Evolutionary conservation across 2,888 invertebrate species (phyloP), one percentile per base, ranked within the genome.

Genomic region (Agapostemon virescens): DNA sequence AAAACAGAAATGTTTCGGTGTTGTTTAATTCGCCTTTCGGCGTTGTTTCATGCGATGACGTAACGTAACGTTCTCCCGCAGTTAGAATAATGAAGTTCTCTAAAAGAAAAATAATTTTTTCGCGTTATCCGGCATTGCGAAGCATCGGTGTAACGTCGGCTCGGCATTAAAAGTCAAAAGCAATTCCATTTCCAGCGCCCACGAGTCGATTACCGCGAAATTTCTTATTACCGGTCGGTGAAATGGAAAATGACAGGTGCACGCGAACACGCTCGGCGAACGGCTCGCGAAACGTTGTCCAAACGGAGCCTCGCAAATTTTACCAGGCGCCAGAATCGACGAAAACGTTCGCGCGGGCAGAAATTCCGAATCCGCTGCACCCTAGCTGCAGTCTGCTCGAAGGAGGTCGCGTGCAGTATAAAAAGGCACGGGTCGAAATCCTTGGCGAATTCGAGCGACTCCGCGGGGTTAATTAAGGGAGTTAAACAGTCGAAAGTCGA

Each of bases 401-500:
- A 76, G 67, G 72, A 74, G 78, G 78, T 84, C 85, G 84, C 84
- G 84, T 80, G 84, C 78, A 80, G 72, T 64, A 68, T 38, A 79
- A 74, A 70, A 67, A 81, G 81, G 71, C 74, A 63, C n/a, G 64
- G 66, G 52, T 77, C 74, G 79, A 82, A 82, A 81, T 74, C 74
- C 76, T 77, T 58, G 61, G 58, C 38, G 63, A n/a, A 63, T 67
- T 69, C 49, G 52, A 81, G 69, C 69, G 70, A 76, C 72, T 74
- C 42, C 26, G 58, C 70, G 58, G 55, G 68, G 79, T 86, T 86
- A 86, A 86, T 86, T 86, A 86, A 84, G 81, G 67, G 81, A 74
- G 79, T 85, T 85, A 82, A 86, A 86, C 80, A 85, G 82, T 81
- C 79, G 80, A 79, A 85, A 85, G 84, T 82, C 74, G 77, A 76